Conservation (phyloP, 2,888 invertebrate species). For the Nephrotoma flavescens region DNA sequence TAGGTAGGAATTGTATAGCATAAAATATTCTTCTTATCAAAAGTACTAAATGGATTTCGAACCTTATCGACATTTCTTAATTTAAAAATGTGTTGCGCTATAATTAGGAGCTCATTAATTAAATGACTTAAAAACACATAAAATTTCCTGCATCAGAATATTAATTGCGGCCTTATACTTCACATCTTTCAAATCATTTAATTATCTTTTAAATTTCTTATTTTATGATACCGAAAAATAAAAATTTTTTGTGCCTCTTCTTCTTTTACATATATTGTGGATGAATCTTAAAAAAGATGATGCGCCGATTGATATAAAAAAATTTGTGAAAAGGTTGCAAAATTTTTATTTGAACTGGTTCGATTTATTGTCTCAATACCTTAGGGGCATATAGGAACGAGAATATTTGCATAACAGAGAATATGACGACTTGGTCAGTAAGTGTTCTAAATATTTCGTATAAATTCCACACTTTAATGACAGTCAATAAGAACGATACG, state of each 20-base stretch:
- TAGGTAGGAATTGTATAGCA: too few relatives aligned
- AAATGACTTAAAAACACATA: neutral
- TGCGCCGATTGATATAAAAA: neutral
- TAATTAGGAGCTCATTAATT: neutral
- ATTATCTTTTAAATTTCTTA: neutral
- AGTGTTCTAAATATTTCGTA: neutral
- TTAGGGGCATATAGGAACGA: neutral
- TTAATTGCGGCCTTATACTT: neutral
- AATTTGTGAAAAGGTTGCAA: neutral
- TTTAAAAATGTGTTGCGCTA: neutral
- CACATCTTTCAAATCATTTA: neutral
- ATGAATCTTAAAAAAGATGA: neutral
- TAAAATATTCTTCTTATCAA: neutral
- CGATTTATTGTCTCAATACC: neutral
- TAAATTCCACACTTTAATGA: neutral
- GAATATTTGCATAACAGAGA: neutral
- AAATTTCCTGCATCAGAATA: neutral
- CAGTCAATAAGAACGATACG: neutral
- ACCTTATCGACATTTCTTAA: neutral
- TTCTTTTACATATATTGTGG: neutral
- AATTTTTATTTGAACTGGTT: neutral
- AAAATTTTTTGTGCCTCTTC: neutral
- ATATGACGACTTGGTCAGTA: neutral
- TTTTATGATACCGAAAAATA: neutral
- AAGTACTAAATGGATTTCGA: neutral